Evolutionary conservation across 2,888 invertebrate genomes (phyloP), one percentile per base, ranked within the genome.

Genomic region (Seladonia tumulorum): DNA sequence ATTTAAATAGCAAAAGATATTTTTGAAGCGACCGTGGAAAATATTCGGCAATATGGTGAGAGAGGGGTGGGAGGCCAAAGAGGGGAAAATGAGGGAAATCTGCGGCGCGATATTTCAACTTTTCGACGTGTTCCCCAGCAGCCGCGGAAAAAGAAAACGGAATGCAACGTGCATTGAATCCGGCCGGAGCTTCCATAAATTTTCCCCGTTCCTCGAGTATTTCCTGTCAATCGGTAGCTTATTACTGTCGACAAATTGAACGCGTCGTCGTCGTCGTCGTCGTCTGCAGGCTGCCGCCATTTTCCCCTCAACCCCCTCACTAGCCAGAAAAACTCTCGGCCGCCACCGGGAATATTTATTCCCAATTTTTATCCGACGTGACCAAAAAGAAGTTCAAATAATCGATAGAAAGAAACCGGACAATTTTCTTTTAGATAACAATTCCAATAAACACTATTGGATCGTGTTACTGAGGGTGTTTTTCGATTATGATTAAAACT

Each of bases 171-270:
- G 76, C 35, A 77, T 73, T 82, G 83, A 83, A 83, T 83, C 25
- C 79, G 12, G 22, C 14, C 42, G 66, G 12, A n/a, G 68, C 70
- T 57, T 63, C 84, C 74, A 79, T 84, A 84, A 84, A 85, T 80
- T 81, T 68, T 72, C 66, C 39, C n/a, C 63, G 74, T 75, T 86
- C 8, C 80, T 66, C 81, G 74, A 78, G 63, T 85, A 78, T 83
- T 85, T 84, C 84, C 83, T 71, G 84, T 84, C 84, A 83, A 83
- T 78, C 84, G 84, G 53, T 42, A 83, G 74, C 83, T 84, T 83
- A 83, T 84, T 83, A 84, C 84, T 53, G 77, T 60, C 84, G 70
- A 83, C 78, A 84, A 78, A 84, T 84, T 83, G 84, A 84, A 84
- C 74, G 49, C 68, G 72, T 66, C 71, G 57, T 72, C 68, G 68